Percentiles rank a stretch among this genome's conserved stretches.
These are phyloP conservation scores for Fregata magnificens DNA, from an alignment of 2,113 vertebrate genomes.

Conservation along the genomic window DNA sequence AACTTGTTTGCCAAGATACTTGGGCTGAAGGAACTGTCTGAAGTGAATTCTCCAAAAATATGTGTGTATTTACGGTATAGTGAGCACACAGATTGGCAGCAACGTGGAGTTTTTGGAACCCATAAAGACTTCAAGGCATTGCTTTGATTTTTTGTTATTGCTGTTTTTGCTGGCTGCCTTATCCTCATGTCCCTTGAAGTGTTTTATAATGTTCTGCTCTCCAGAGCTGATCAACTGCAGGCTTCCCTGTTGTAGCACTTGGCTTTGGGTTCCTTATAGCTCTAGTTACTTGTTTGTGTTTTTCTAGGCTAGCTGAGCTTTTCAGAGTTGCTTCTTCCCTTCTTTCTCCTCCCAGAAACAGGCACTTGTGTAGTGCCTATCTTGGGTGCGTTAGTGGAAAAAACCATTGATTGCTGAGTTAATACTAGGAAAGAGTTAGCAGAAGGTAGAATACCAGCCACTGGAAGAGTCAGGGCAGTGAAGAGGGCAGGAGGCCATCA, in stretches of 20 bases:
- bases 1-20: constrained; percentile 10
- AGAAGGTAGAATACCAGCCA: neutral
- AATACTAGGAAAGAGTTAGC: constrained; percentile 15
- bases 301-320: constrained; percentile 11
- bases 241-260: constrained; percentile 39
- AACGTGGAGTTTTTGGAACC: constrained; percentile 46
- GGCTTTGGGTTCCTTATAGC: constrained; percentile 12
- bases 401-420: neutral
- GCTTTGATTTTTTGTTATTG: constrained; percentile 68
- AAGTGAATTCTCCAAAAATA: constrained; percentile 32
- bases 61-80: constrained; percentile 46
- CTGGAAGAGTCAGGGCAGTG: neutral
- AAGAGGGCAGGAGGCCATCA: neutral
- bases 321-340: neutral
- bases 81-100: constrained; percentile 35
- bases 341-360: neutral
- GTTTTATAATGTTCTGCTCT: constrained; percentile 56
- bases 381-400: neutral
- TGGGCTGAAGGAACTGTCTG: constrained; percentile 18
- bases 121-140: constrained; percentile 65
- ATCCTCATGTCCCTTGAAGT: constrained; percentile 55
- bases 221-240: constrained; percentile 61
- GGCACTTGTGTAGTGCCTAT: neutral
- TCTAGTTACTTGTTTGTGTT: constrained; percentile 17
- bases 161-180: constrained; percentile 60